Evolutionary conservation across 2,113 vertebrate species (phyloP).

Genomic region (Engraulis encrasicolus): DNA sequence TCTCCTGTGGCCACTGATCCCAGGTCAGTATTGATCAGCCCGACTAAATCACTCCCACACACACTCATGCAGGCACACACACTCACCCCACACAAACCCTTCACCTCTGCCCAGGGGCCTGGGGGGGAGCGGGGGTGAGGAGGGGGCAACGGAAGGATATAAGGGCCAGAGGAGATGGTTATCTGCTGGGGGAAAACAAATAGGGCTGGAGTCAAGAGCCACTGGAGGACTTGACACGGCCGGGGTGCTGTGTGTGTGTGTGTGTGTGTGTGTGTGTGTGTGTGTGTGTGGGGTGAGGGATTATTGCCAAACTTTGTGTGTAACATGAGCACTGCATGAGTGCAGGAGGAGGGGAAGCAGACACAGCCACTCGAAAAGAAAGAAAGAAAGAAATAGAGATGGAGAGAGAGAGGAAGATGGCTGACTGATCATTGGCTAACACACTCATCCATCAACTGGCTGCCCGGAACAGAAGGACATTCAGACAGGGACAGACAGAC

Average conservation of each 20-base stretch:
- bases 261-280: background rate
- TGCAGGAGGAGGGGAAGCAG: conserved; percentile 33
- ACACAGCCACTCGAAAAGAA: conserved; percentile 16
- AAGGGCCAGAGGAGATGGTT: conserved; percentile 17
- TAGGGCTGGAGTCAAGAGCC: conserved; percentile 5
- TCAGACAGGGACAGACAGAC: too few species aligned
- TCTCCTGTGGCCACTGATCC: background rate
- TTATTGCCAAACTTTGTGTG: background rate
- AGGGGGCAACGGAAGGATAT: background rate
- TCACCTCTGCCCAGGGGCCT: too few species aligned
- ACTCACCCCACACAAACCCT: background rate
- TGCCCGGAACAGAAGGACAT: background rate
- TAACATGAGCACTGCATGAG: conserved; percentile 43
- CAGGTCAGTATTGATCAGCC: conserved; percentile 35
- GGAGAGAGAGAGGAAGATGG: conserved; percentile 14
- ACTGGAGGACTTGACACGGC: background rate
- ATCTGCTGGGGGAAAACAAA: conserved; percentile 39
- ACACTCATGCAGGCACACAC: background rate
- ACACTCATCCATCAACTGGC: conserved; percentile 33
- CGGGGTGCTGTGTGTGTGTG: background rate
- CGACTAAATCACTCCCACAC: background rate
- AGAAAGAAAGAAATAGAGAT: too few species aligned
- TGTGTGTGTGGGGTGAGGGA: background rate
- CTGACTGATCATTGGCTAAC: conserved; percentile 48
- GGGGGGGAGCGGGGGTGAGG: too few species aligned